Percentiles rank a stretch among this genome's conserved stretches.
Evolutionary conservation across 2,888 invertebrate genomes (phyloP).

Genomic region (Nymphalis c-album): DNA sequence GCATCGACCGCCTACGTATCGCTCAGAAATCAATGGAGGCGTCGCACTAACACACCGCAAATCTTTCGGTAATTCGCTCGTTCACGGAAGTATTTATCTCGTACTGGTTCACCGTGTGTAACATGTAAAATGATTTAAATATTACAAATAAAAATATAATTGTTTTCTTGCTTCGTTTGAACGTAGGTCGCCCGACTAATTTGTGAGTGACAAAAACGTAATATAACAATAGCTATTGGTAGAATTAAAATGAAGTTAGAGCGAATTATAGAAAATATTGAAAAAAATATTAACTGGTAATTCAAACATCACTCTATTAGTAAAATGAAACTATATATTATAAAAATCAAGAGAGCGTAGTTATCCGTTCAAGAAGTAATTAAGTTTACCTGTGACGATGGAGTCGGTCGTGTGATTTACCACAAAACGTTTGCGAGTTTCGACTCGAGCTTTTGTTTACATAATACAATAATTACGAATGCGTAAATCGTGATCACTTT

Average conservation of each 20-base stretch:
- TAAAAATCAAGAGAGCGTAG: no score
- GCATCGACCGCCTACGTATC: slow-evolving; percentile 75
- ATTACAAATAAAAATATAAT: slow-evolving; percentile 31
- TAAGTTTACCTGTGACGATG: neutral
- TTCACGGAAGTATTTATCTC: slow-evolving; percentile 72
- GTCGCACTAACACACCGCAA: slow-evolving; percentile 69
- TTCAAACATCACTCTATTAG: no score
- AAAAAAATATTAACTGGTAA: no score
- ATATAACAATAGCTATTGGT: neutral
- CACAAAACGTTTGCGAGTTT: neutral
- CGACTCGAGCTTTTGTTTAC: slow-evolving; percentile 37
- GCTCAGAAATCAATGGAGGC: slow-evolving; percentile 66
- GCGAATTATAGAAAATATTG: no score
- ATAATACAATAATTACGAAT: slow-evolving; percentile 45
- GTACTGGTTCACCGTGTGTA: slow-evolving; percentile 44
- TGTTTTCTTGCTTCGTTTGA: slow-evolving; percentile 22
- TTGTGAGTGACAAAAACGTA: slow-evolving; percentile 3
- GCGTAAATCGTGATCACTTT: slow-evolving; percentile 69
- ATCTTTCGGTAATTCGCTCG: slow-evolving; percentile 67
- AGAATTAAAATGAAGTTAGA: neutral
- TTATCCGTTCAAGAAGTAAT: no score
- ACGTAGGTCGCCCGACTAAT: neutral
- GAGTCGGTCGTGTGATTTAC: neutral
- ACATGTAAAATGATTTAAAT: slow-evolving; percentile 54
- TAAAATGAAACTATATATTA: no score